Evolutionary conservation across 2,888 invertebrate genomes (phyloP).

Genomic region (Pelosia muscerda): DNA sequence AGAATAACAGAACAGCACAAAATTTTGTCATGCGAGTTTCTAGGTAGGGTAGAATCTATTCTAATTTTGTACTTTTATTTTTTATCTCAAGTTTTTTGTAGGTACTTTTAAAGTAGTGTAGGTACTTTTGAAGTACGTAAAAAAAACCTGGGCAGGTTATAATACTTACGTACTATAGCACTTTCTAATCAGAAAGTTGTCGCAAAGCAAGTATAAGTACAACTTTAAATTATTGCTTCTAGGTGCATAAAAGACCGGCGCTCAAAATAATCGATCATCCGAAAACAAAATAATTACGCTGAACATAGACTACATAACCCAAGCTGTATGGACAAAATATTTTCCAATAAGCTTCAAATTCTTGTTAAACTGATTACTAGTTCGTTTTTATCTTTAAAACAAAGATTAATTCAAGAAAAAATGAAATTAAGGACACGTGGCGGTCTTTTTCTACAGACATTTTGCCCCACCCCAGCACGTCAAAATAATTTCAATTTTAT

Average conservation of each 20-base stretch:
- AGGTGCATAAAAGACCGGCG: conserved; percentile 52
- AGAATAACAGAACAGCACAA: too few relatives aligned
- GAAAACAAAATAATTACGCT: conserved; percentile 62
- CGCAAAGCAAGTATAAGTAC: neutral
- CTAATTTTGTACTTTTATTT: too few relatives aligned
- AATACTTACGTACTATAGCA: neutral
- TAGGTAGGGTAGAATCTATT: too few relatives aligned
- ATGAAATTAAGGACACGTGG: conserved; percentile 83
- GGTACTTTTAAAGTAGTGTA: too few relatives aligned
- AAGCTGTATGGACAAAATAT: conserved; percentile 25
- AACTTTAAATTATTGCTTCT: neutral
- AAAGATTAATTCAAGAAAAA: conserved; percentile 59
- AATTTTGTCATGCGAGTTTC: too few relatives aligned
- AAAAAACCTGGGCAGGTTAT: conserved; percentile 13
- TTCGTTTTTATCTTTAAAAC: conserved; percentile 45
- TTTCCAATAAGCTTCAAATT: conserved; percentile 10
- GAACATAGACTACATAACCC: conserved; percentile 23
- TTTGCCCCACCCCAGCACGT: conserved; percentile 83
- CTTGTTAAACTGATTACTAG: conserved; percentile 23
- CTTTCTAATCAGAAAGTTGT: neutral
- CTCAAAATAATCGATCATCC: conserved; percentile 67
- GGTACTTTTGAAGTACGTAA: neutral
- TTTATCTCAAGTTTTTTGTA: too few relatives aligned
- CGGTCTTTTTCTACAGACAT: conserved; percentile 78
- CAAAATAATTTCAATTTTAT: conserved; percentile 70